Percentiles rank a stretch among this genome's conserved stretches.
Evolutionary conservation across 2,113 vertebrate species (phyloP).

Genomic region (crab-eating macaque (Macaca fascicularis)): DNA sequence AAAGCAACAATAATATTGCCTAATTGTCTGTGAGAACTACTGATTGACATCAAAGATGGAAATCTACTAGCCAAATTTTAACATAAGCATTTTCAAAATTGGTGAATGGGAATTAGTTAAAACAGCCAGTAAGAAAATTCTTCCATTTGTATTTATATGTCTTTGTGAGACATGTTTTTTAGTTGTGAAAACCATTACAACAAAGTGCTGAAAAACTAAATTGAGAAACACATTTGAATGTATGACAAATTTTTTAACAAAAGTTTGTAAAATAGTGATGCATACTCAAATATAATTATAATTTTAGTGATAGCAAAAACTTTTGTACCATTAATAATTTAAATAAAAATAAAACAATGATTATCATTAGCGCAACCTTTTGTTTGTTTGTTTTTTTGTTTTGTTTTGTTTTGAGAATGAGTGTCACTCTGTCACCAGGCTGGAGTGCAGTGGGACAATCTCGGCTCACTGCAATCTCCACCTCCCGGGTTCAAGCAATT

Average conservation of each 20-base stretch:
- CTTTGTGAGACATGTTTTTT: background rate
- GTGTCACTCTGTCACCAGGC: too few species aligned
- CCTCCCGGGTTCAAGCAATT: too few species aligned
- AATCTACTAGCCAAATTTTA: background rate
- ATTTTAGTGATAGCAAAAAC: background rate
- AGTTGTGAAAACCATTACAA: background rate
- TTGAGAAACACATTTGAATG: background rate
- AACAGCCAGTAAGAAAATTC: conserved; percentile 26
- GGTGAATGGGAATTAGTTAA: background rate
- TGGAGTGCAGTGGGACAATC: too few species aligned
- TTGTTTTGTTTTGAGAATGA: too few species aligned
- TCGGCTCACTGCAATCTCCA: too few species aligned
- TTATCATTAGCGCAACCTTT: background rate
- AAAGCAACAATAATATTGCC: background rate
- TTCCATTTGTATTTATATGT: background rate
- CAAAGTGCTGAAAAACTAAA: background rate
- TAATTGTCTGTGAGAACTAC: background rate
- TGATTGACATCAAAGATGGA: background rate
- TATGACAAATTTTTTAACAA: background rate
- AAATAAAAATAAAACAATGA: background rate
- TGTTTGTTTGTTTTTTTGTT: too few species aligned
- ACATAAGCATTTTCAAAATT: background rate
- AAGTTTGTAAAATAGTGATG: background rate
- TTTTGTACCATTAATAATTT: conserved; percentile 18
- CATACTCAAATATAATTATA: background rate